phyloP scores from a whole-genome alignment of 2,113 vertebrate species.

The Columba janthina region DNA sequence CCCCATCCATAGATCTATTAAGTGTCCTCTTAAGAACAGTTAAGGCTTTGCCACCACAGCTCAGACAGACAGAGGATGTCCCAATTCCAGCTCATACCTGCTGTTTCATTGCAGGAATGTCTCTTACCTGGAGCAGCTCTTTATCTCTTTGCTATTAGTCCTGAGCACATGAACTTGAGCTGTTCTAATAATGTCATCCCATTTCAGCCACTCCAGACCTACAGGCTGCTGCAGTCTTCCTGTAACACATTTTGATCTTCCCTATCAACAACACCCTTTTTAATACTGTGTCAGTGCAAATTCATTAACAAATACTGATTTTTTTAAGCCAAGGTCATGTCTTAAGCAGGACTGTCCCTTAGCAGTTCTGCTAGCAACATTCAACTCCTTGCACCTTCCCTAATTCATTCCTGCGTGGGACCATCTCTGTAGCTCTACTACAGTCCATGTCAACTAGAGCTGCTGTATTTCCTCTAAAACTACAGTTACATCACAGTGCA shows the following conservation, averaged over 20 bases:
- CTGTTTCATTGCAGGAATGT: not conserved
- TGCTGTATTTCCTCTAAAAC: not conserved
- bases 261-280: rapidly evolving
- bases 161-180: not conserved
- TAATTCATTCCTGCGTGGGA: not conserved
- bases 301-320: not conserved
- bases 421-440: not conserved
- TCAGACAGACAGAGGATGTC: not conserved
- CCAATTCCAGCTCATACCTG: not conserved
- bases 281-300: not conserved
- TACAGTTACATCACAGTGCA: not conserved
- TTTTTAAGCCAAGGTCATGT: not conserved
- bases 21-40: not conserved
- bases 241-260: not conserved
- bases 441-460: not conserved
- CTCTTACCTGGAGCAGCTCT: not conserved
- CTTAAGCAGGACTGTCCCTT: not conserved
- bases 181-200: not conserved
- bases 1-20: not conserved
- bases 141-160: not conserved
- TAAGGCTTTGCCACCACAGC: not conserved
- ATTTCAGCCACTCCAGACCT: not conserved
- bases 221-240: not conserved
- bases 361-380: not conserved
- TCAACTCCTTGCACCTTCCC: not conserved